Conservation (phyloP, 2,888 invertebrate species). For the Euclidia mi region DNA sequence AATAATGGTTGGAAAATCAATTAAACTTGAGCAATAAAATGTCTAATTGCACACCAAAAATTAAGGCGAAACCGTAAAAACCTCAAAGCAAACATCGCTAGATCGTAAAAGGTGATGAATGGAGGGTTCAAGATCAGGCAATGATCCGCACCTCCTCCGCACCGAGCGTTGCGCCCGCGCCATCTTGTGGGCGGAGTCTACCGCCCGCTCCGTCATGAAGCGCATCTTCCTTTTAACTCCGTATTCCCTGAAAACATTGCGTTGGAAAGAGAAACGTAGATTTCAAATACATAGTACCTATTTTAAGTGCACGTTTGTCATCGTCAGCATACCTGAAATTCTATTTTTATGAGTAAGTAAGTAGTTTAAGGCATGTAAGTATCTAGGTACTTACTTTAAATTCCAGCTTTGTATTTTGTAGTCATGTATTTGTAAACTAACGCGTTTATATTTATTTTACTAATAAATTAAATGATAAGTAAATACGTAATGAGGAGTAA, state of each 20-base stretch:
- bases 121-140: slow-evolving; percentile 83
- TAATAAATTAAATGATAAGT: neutral
- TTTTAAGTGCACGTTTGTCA: slow-evolving; percentile 44
- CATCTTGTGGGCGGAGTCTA: slow-evolving; percentile 84
- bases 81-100: slow-evolving; percentile 76
- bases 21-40: slow-evolving; percentile 70
- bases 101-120: slow-evolving; percentile 85
- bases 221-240: slow-evolving; percentile 67
- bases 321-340: slow-evolving; percentile 44
- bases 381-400: too few relatives aligned
- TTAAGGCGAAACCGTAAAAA: slow-evolving; percentile 83
- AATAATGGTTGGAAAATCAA: slow-evolving; percentile 67
- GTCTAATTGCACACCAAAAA: slow-evolving; percentile 77
- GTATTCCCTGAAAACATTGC: slow-evolving; percentile 56
- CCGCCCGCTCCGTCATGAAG: slow-evolving; percentile 45
- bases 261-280: slow-evolving; percentile 73
- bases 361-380: too few relatives aligned
- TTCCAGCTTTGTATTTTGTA: neutral
- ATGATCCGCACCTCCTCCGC: slow-evolving; percentile 65
- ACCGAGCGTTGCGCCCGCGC: slow-evolving; percentile 62
- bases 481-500: neutral
- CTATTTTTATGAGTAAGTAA: slow-evolving; percentile 25
- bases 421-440: too few relatives aligned
- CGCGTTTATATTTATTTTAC: too few relatives aligned
- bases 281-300: slow-evolving; percentile 39